Evolutionary conservation across 2,113 vertebrate genomes (phyloP).

Genomic region (Sinocyclocheilus maitianheensis): DNA sequence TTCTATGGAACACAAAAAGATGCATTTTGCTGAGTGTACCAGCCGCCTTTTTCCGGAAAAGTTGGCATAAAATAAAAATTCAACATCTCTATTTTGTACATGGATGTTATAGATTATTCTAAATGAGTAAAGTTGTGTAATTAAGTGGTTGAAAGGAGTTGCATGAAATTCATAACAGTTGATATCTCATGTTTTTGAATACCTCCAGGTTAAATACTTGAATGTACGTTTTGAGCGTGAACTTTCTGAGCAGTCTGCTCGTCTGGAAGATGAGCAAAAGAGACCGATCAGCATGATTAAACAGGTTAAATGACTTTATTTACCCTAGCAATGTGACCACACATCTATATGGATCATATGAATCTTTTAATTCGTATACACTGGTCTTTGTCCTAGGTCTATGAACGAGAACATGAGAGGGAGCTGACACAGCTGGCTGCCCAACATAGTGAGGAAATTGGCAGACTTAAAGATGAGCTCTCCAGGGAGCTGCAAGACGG

Average conservation of each 20-base stretch:
- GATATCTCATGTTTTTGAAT: neutral
- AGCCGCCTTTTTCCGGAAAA: neutral
- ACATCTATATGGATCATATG: neutral
- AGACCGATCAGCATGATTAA: conserved; percentile 79
- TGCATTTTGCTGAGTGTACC: neutral
- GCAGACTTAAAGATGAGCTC: conserved; percentile 68
- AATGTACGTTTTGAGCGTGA: conserved; percentile 67
- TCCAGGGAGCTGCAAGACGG: conserved; percentile 70
- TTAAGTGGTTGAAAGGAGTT: neutral
- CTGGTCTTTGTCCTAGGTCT: conserved; percentile 71
- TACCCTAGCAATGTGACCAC: neutral
- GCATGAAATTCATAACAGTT: neutral
- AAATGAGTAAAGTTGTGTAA: neutral
- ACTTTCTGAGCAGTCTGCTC: conserved; percentile 59
- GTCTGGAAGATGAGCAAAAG: conserved; percentile 74
- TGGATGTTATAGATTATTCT: neutral
- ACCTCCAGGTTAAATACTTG: conserved; percentile 71
- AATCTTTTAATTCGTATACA: neutral
- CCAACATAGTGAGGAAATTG: conserved; percentile 69
- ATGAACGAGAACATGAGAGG: conserved; percentile 77
- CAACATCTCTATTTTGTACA: neutral
- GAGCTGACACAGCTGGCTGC: conserved; percentile 67
- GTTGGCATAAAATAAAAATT: neutral
- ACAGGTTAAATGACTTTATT: conserved; percentile 71
- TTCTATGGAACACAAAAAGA: neutral